These are phyloP conservation scores for Oligia latruncula DNA, from an alignment of 2,888 invertebrate species.

Conservation along the genomic window DNA sequence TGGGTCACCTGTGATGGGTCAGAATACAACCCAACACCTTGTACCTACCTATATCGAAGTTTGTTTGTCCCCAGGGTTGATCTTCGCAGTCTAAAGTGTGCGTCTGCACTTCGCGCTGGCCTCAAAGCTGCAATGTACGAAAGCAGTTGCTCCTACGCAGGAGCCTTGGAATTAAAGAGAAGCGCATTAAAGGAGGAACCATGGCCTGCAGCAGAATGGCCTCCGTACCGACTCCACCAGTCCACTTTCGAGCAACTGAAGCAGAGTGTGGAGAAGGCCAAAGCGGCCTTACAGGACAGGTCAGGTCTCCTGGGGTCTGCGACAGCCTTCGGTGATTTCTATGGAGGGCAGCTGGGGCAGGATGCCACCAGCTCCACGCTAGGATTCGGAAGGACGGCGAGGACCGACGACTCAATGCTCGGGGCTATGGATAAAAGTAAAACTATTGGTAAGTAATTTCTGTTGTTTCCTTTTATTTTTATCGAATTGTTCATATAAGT, in stretches of 20 bases:
- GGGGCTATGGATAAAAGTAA: conserved; percentile 85
- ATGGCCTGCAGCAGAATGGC: conserved; percentile 93
- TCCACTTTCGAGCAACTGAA: conserved; percentile 97
- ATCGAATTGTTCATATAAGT: not conserved
- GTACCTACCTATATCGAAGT: not conserved
- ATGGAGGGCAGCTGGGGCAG: conserved; percentile 89
- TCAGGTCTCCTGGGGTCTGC: conserved; percentile 93
- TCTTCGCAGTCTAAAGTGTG: conserved; percentile 85
- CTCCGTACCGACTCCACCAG: conserved; percentile 95
- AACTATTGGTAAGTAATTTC: conserved; percentile 80
- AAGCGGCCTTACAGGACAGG: conserved; percentile 94
- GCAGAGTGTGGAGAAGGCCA: conserved; percentile 97
- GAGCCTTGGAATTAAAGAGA: conserved; percentile 94
- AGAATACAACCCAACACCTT: not conserved
- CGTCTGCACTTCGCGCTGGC: conserved; percentile 82
- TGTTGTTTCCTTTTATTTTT: not conserved
- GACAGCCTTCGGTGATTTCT: conserved; percentile 93
- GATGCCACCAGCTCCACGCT: conserved; percentile 80
- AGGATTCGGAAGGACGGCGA: conserved; percentile 81
- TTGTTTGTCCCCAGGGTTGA: conserved; percentile 78
- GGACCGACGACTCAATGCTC: conserved; percentile 87
- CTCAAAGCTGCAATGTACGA: conserved; percentile 94
- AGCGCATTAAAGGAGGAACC: conserved; percentile 90
- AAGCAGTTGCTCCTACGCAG: conserved; percentile 97
- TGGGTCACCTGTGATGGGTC: not conserved